phyloP scores from a whole-genome alignment of 35 echinoderm and acorn worm species.

The Anneissia japonica region DNA sequence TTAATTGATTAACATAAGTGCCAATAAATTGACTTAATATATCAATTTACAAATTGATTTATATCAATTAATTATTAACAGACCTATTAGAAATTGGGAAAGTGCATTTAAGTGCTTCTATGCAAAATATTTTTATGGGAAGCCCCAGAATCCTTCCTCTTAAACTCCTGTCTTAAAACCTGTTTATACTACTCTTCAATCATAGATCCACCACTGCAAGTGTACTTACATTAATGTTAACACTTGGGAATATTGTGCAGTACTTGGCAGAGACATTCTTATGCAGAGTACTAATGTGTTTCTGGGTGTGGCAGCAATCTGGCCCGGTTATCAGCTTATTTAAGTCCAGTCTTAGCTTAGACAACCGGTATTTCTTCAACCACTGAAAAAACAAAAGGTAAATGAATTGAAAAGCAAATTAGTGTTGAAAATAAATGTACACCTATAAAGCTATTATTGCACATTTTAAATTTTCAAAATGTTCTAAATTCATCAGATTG shows the following conservation, averaged over 20 bases:
- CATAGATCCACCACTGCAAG: background rate
- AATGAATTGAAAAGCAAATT: too few relatives aligned
- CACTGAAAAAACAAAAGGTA: slow-evolving; percentile 50
- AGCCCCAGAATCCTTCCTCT: background rate
- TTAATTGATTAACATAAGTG: too few relatives aligned
- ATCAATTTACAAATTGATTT: too few relatives aligned
- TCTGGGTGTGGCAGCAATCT: slow-evolving; percentile 85
- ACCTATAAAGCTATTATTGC: too few relatives aligned
- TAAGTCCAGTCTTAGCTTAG: slow-evolving; percentile 69
- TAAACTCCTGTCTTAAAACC: background rate
- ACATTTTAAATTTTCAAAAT: too few relatives aligned
- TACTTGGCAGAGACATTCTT: slow-evolving; percentile 96
- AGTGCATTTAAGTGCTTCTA: background rate
- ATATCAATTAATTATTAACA: too few relatives aligned
- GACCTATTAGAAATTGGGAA: too few relatives aligned
- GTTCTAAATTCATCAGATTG: too few relatives aligned
- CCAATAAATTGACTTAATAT: too few relatives aligned
- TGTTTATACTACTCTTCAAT: background rate
- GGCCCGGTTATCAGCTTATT: slow-evolving; percentile 87
- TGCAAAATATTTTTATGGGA: background rate
- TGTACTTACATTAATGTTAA: slow-evolving; percentile 69
- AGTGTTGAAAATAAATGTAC: too few relatives aligned
- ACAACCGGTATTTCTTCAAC: slow-evolving; percentile 79
- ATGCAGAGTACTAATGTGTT: slow-evolving; percentile 78
- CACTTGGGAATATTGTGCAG: slow-evolving; percentile 96